Percentiles rank a stretch among this genome's conserved stretches.
phyloP scores from a whole-genome alignment of 1,140 invertebrate species.

The Euglossa dilemma region DNA sequence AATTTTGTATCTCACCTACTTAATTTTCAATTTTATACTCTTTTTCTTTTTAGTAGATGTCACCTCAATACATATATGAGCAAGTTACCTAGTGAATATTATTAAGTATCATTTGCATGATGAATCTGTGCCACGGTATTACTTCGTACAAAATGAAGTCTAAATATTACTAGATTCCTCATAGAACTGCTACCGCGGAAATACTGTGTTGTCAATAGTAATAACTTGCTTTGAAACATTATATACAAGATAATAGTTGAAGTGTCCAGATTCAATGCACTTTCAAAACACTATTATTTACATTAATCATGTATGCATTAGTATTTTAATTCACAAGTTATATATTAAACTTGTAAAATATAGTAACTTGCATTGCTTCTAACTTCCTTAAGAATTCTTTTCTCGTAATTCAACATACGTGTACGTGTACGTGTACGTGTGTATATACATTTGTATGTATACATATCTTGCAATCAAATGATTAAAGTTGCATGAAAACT shows the following conservation, averaged over 20 bases:
- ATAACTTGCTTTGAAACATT: constrained; percentile 40
- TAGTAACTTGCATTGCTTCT: constrained; percentile 54
- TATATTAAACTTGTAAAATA: constrained; percentile 37
- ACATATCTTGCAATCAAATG: constrained; percentile 20
- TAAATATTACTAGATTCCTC: constrained; percentile 10
- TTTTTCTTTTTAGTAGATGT: constrained; percentile 7
- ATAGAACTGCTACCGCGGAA: constrained; percentile 8
- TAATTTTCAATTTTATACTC: constrained; percentile 30
- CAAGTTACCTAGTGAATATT: constrained; percentile 42
- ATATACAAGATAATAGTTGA: constrained; percentile 30
- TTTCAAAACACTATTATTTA: constrained; percentile 58
- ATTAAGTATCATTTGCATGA: constrained; percentile 53
- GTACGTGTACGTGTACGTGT: not conserved
- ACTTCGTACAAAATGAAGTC: constrained; percentile 5
- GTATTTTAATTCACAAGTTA: constrained; percentile 26
- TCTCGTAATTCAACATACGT: constrained; percentile 17
- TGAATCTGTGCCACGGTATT: constrained; percentile 23
- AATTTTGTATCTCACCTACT: constrained; percentile 31
- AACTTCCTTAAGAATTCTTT: constrained; percentile 38
- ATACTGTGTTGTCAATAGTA: constrained; percentile 45
- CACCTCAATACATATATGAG: constrained; percentile 33
- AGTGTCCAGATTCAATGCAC: constrained; percentile 16
- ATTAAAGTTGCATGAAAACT: constrained; percentile 37
- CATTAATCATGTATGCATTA: constrained; percentile 34
- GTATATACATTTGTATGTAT: constrained; percentile 27